phyloP scores from a whole-genome alignment of 2,888 invertebrate genomes.

The Cheilosia scutellata region DNA sequence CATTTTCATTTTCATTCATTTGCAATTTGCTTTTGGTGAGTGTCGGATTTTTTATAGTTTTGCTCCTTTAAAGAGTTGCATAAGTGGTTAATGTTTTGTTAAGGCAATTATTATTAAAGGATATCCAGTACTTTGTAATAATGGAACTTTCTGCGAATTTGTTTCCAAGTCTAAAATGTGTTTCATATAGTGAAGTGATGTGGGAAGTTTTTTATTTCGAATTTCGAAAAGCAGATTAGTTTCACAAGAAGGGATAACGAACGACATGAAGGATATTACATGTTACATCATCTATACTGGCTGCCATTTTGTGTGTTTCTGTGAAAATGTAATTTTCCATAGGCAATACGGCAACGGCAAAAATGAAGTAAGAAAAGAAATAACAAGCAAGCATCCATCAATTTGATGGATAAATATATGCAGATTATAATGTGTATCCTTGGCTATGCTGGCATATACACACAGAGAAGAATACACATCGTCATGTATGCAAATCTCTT shows the following conservation, averaged over 20 bases:
- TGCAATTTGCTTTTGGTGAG: slow-evolving; percentile 75
- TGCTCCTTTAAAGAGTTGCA: slow-evolving; percentile 15
- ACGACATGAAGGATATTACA: slow-evolving; percentile 66
- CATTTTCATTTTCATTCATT: slow-evolving; percentile 75
- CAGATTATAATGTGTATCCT: slow-evolving; percentile 81
- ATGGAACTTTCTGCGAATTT: too few species aligned
- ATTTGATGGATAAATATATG: slow-evolving; percentile 84
- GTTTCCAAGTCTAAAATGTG: neutral
- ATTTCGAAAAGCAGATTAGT: slow-evolving; percentile 27
- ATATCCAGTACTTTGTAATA: too few species aligned
- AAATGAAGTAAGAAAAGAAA: slow-evolving; percentile 22
- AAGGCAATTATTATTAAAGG: too few species aligned
- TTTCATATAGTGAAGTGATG: neutral
- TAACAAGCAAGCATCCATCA: slow-evolving; percentile 83
- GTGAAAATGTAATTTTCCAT: slow-evolving; percentile 72
- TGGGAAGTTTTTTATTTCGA: neutral
- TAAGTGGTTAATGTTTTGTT: neutral
- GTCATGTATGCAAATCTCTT: slow-evolving; percentile 74
- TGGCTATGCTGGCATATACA: too few species aligned
- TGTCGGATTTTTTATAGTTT: slow-evolving; percentile 59
- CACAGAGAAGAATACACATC: slow-evolving; percentile 35
- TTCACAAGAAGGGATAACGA: slow-evolving; percentile 10
- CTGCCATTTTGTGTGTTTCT: slow-evolving; percentile 69
- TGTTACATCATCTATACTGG: slow-evolving; percentile 3
- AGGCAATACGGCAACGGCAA: slow-evolving; percentile 59